Evolutionary conservation across 2,113 vertebrate genomes (phyloP).

Genomic region (mouse (Mus musculus)): DNA sequence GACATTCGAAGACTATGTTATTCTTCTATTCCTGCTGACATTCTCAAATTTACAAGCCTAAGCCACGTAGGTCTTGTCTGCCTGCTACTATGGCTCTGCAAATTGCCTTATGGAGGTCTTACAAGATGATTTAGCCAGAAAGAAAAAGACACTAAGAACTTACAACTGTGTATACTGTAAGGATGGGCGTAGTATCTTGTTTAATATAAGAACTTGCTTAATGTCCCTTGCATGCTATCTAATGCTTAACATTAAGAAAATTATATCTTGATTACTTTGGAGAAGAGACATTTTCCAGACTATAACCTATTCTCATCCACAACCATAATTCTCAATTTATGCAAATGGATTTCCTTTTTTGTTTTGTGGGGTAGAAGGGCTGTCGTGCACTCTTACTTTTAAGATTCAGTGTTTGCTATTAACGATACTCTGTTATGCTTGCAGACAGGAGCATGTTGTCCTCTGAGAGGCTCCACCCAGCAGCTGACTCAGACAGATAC

Average conservation of each 20-base stretch:
- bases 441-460: too few species aligned
- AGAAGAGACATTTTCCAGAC: neutral
- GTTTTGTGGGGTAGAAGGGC: slow-evolving; percentile 12
- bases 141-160: neutral
- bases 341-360: neutral
- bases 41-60: neutral
- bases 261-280: slow-evolving; percentile 28
- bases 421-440: too few species aligned
- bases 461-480: too few species aligned
- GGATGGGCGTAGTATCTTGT: neutral
- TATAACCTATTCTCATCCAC: neutral
- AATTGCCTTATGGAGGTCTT: neutral
- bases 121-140: neutral
- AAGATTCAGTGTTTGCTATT: neutral
- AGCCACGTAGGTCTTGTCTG: neutral
- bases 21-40: neutral
- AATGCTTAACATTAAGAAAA: neutral
- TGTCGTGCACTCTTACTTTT: slow-evolving; percentile 39
- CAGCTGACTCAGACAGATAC: too few species aligned
- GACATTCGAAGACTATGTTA: neutral
- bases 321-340: neutral
- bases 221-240: neutral
- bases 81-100: neutral
- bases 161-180: neutral
- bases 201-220: neutral